Evolutionary conservation across 2,113 vertebrate genomes (phyloP).

Genomic region (Nothoprocta pentlandii): DNA sequence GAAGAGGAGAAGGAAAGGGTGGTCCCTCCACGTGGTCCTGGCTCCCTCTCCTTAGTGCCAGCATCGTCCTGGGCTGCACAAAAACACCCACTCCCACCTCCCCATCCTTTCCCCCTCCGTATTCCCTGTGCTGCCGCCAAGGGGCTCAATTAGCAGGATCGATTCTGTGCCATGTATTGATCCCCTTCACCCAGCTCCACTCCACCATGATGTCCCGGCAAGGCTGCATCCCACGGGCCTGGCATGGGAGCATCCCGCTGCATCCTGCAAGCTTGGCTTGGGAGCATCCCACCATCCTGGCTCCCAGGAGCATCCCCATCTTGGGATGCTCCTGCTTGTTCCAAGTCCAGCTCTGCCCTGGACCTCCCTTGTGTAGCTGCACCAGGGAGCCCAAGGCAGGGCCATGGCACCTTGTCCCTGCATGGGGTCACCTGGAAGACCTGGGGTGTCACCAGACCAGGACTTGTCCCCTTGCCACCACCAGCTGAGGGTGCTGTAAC

Average conservation of each 20-base stretch:
- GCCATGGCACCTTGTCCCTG: no score
- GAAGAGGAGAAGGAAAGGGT: neutral
- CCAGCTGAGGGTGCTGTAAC: conserved; percentile 61
- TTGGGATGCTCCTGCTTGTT: no score
- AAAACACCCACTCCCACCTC: neutral
- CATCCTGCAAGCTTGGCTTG: neutral
- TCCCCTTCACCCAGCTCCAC: neutral
- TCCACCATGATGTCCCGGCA: neutral
- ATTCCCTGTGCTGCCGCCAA: neutral
- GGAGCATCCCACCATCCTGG: no score
- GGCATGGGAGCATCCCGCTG: neutral
- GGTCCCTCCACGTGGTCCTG: fast-evolving
- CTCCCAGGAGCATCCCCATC: no score
- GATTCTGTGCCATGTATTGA: conserved; percentile 39
- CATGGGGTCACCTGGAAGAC: no score
- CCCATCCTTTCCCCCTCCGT: neutral
- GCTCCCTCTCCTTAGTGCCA: neutral
- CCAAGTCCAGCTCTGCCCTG: no score
- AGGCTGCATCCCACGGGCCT: neutral
- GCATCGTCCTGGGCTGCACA: neutral
- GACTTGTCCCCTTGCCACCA: no score
- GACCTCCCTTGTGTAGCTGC: no score
- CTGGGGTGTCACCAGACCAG: no score
- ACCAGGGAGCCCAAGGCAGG: no score
- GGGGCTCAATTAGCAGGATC: conserved; percentile 30